Conservation (phyloP, 2,888 invertebrate species). For the Brenthis hecate region DNA sequence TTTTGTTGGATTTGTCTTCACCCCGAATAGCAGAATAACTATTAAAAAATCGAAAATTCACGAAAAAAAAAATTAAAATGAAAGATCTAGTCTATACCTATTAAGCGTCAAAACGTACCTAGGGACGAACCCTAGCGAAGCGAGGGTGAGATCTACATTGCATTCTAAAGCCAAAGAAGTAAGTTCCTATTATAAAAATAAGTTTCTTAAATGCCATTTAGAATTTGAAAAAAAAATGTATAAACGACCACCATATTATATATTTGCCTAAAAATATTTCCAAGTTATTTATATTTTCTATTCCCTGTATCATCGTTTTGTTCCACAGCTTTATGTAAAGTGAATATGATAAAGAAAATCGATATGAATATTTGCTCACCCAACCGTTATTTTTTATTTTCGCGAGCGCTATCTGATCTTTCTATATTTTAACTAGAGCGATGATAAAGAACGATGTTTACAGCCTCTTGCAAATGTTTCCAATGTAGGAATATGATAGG, state of each 20-base stretch:
- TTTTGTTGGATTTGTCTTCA: too few species aligned
- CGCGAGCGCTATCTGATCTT: constrained; percentile 25
- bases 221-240: too few species aligned
- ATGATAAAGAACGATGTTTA: constrained; percentile 24
- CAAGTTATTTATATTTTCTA: constrained; percentile 1
- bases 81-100: too few species aligned
- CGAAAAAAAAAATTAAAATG: too few species aligned
- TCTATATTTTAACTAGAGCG: constrained; percentile 20
- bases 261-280: background rate
- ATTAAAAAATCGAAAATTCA: too few species aligned
- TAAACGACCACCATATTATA: background rate
- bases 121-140: too few species aligned
- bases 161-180: too few species aligned
- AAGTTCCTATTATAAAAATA: too few species aligned
- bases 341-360: constrained; percentile 33
- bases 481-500: background rate
- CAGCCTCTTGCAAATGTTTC: constrained; percentile 11
- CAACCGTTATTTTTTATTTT: constrained; percentile 29
- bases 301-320: background rate
- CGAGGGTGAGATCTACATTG: too few species aligned
- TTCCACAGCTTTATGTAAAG: constrained; percentile 26
- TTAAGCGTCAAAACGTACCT: too few species aligned
- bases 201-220: too few species aligned
- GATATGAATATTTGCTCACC: constrained; percentile 31
- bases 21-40: too few species aligned